Evolutionary conservation across 2,797 vertebrate species (phyloP).

Genomic region (Tamandua tetradactyla): DNA sequence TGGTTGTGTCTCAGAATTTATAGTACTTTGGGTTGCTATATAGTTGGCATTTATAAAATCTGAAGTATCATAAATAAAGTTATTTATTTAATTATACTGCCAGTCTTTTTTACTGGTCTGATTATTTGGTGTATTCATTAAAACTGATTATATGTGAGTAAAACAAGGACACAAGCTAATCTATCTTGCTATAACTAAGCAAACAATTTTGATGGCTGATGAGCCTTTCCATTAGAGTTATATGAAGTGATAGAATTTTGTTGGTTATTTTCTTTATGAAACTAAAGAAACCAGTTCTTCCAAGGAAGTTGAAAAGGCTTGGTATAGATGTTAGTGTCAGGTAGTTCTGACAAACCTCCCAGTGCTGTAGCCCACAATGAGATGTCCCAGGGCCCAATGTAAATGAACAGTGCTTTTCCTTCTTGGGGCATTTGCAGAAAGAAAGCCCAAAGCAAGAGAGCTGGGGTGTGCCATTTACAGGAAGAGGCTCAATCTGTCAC

Average conservation of each 20-base stretch:
- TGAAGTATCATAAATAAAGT: conserved; percentile 85
- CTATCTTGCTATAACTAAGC: conserved; percentile 74
- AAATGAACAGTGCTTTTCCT: neutral
- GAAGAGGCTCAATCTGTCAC: neutral
- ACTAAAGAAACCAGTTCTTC: conserved; percentile 77
- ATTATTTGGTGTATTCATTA: conserved; percentile 80
- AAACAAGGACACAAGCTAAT: conserved; percentile 74
- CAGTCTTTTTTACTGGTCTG: conserved; percentile 81
- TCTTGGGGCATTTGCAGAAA: neutral
- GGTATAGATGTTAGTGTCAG: conserved; percentile 41
- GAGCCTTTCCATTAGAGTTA: conserved; percentile 59
- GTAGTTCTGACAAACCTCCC: conserved; percentile 25
- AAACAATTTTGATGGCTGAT: conserved; percentile 67
- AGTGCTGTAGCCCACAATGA: neutral
- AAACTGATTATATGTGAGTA: conserved; percentile 68
- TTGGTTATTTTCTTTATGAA: conserved; percentile 76
- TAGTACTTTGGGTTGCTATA: conserved; percentile 81
- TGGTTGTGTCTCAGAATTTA: conserved; percentile 79
- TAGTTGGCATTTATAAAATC: conserved; percentile 81
- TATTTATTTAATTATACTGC: conserved; percentile 86
- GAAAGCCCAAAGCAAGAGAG: neutral
- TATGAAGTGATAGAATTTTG: conserved; percentile 70
- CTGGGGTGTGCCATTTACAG: neutral
- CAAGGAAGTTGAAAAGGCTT: conserved; percentile 67
- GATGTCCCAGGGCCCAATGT: neutral